phyloP scores from a whole-genome alignment of 1,140 invertebrate genomes.

The Zelostemma sp. region DNA sequence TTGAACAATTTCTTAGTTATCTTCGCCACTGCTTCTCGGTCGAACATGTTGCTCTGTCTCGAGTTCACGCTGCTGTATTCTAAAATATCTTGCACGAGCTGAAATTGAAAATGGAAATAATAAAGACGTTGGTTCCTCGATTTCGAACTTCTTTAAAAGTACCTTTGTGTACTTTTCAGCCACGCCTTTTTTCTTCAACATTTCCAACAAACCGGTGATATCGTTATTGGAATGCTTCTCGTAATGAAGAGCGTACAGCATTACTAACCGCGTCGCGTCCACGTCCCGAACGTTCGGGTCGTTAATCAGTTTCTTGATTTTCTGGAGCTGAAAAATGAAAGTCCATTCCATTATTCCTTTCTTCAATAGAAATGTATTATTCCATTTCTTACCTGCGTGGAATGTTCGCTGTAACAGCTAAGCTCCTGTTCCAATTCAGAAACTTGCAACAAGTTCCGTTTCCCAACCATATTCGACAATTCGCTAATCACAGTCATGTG shows the following conservation, averaged over 20 bases:
- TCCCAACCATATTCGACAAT: slow-evolving; percentile 86
- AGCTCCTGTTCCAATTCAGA: slow-evolving; percentile 98
- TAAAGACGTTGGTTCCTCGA: not conserved
- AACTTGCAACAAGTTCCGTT: slow-evolving; percentile 87
- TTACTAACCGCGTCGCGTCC: slow-evolving; percentile 90
- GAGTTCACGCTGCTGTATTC: slow-evolving; percentile 86
- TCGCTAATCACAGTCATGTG: slow-evolving; percentile 97
- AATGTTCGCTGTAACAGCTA: slow-evolving; percentile 93
- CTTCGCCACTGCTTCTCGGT: slow-evolving; percentile 88
- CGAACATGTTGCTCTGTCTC: slow-evolving; percentile 86
- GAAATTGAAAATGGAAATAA: slow-evolving; percentile 40
- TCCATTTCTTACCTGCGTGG: slow-evolving; percentile 79
- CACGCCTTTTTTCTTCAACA: slow-evolving; percentile 79
- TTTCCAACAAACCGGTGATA: slow-evolving; percentile 78
- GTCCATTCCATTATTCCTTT: too few species aligned
- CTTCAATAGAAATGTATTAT: too few species aligned
- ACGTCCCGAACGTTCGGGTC: slow-evolving; percentile 80
- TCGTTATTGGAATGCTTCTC: slow-evolving; percentile 91
- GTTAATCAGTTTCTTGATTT: slow-evolving; percentile 79
- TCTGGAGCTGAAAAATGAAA: slow-evolving; percentile 70
- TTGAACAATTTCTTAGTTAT: slow-evolving; percentile 91
- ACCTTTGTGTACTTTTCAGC: slow-evolving; percentile 68
- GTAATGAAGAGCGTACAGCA: slow-evolving; percentile 94
- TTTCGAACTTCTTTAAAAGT: too few species aligned
- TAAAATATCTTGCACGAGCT: slow-evolving; percentile 79